Evolutionary conservation across 2,797 vertebrate species (phyloP), one percentile per base, ranked within the genome.

Genomic region (Pipistrellus kuhlii): DNA sequence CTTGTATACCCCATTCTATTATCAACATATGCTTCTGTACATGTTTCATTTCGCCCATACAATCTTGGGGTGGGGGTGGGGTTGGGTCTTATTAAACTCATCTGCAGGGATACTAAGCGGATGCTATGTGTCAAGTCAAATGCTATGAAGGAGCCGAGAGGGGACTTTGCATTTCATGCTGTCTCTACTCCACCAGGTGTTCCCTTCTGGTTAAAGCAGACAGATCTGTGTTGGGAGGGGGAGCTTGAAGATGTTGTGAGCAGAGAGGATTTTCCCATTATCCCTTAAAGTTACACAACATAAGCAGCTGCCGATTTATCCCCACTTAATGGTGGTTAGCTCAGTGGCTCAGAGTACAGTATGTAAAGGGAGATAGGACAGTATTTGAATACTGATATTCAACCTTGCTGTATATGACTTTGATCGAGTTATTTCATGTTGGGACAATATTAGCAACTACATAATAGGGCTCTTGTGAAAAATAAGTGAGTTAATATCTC

Each of bases 271-370:
- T 88, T 95, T 66, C n/a, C 82, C 18, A 27, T 76, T 68, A 92
- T 30, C 88, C 27, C 83, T 68, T 90, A 59, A 94, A 94, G 46
- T 72, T 38, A 68, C 66, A 68, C 83, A 88, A 41, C 75, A 81
- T 14, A 88, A 90, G 53, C 88, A 85, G 90, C 83, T 93, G 82
- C 80, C 64, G 9, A 20, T 88, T 95, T 93, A 30, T 92, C 11
- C 35, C 8, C 66, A 83, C 9, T 76, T 78, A 78, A 17, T 59
- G 73, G 46, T 68, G 20, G 87, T 72, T 78, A 80, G 77, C 18
- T 15, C 51, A 53, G 41, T 4, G 71, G 57, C 88, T 53, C 48
- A 53, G 25, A 71, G 25, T 2, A 82, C 7, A 87, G 38, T 10
- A 71, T 35, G 10, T 11, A 12, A 64, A 68, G 41, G 55, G 51